Conservation (phyloP, 2,113 vertebrate species). For the Ginglymostoma cirratum region DNA sequence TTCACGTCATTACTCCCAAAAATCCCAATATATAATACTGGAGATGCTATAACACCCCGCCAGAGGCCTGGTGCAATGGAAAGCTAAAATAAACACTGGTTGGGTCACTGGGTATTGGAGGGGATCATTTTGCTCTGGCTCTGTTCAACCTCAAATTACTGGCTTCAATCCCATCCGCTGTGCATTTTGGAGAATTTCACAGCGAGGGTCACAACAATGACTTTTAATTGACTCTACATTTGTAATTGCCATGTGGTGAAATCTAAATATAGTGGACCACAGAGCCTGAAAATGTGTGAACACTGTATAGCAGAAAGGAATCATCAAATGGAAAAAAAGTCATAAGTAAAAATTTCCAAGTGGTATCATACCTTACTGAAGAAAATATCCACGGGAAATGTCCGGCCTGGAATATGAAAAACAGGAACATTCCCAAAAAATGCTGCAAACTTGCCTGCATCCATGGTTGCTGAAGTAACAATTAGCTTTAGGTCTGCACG, state of each 20-base stretch:
- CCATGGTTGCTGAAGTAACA: constrained; percentile 96
- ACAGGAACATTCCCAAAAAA: constrained; percentile 97
- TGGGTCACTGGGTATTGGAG: background rate
- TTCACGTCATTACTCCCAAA: background rate
- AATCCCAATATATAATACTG: background rate
- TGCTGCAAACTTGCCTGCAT: constrained; percentile 91
- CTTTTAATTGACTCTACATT: background rate
- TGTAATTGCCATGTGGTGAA: background rate
- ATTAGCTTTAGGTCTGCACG: constrained; percentile 95
- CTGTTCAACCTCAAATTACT: background rate
- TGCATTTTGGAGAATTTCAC: background rate
- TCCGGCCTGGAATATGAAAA: constrained; percentile 93
- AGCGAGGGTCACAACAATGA: background rate
- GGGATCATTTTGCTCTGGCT: background rate
- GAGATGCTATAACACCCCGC: background rate
- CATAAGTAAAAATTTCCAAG: background rate
- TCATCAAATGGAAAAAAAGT: background rate
- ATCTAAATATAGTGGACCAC: background rate
- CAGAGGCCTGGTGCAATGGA: background rate
- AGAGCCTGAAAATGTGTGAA: background rate
- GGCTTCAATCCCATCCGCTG: background rate
- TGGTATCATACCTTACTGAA: constrained; percentile 81
- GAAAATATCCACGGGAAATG: constrained; percentile 92
- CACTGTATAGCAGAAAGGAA: background rate
- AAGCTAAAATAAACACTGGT: background rate